Evolutionary conservation across 2,797 vertebrate genomes (phyloP).

Genomic region (Falco columbarius): DNA sequence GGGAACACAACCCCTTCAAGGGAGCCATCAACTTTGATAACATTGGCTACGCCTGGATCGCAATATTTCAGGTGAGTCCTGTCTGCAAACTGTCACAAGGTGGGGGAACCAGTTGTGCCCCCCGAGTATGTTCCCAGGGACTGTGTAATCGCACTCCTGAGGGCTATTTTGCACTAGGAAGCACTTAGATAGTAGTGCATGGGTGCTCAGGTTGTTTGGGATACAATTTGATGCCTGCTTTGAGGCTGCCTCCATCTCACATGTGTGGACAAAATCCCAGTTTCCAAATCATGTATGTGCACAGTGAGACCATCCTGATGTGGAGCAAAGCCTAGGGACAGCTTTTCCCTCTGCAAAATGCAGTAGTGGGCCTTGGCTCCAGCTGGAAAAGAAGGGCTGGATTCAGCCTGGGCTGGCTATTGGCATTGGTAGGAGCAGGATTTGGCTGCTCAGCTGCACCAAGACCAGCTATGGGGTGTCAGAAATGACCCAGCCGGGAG

Average conservation of each 20-base stretch:
- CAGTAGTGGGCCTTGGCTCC: neutral
- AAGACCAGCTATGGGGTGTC: neutral
- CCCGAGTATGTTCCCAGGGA: rapidly evolving
- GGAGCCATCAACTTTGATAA: constrained; percentile 99
- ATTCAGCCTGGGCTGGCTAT: neutral
- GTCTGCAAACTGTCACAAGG: neutral
- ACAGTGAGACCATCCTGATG: neutral
- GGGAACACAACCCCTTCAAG: constrained; percentile 93
- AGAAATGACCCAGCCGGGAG: neutral
- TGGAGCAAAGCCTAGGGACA: neutral
- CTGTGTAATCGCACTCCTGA: neutral
- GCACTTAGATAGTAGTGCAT: rapidly evolving
- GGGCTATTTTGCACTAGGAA: neutral
- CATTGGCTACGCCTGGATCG: constrained; percentile 97
- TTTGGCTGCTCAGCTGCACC: neutral
- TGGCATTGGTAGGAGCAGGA: neutral
- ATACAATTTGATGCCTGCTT: neutral
- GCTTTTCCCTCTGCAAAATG: neutral
- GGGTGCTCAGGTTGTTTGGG: neutral
- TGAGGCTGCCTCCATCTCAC: neutral
- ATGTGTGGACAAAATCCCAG: neutral
- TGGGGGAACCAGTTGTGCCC: neutral
- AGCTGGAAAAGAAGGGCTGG: neutral
- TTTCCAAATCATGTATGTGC: neutral
- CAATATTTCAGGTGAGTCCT: constrained; percentile 92